Percentiles rank a stretch among this genome's conserved stretches.
Conservation (phyloP, 2,888 invertebrate genomes). For the Stenotaenia linearis region DNA sequence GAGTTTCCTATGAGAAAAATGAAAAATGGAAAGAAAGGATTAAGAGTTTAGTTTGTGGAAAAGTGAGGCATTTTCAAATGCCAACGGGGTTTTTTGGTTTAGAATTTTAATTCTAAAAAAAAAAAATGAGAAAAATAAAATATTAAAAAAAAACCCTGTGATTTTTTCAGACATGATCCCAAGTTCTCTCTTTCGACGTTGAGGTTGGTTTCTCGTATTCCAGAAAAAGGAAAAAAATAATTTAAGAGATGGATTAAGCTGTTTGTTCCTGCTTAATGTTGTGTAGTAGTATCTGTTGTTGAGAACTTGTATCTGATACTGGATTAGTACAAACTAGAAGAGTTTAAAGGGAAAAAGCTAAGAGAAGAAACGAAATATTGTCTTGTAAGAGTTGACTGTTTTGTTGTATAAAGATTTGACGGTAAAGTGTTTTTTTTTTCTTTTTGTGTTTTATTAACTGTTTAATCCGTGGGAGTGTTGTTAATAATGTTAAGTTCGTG, state of each 20-base stretch:
- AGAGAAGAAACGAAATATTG: neutral
- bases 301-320: constrained; percentile 17
- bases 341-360: neutral
- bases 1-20: neutral
- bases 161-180: constrained; percentile 28
- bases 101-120: too few relatives aligned
- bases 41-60: neutral
- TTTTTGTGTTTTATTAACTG: neutral
- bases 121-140: neutral
- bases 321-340: constrained; percentile 1
- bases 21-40: neutral
- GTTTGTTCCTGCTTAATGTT: constrained; percentile 3
- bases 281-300: neutral
- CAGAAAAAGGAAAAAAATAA: neutral
- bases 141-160: neutral
- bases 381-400: neutral
- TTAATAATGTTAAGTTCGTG: neutral
- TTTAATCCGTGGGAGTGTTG: constrained; percentile 15
- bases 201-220: neutral
- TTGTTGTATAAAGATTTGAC: constrained; percentile 14
- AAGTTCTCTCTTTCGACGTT: constrained; percentile 27
- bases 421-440: neutral
- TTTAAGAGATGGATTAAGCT: neutral
- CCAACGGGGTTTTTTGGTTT: neutral
- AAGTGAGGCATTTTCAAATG: constrained; percentile 1